These are phyloP conservation scores for Falco berigora DNA, from an alignment of 2,797 vertebrate genomes.

Conservation along the genomic window DNA sequence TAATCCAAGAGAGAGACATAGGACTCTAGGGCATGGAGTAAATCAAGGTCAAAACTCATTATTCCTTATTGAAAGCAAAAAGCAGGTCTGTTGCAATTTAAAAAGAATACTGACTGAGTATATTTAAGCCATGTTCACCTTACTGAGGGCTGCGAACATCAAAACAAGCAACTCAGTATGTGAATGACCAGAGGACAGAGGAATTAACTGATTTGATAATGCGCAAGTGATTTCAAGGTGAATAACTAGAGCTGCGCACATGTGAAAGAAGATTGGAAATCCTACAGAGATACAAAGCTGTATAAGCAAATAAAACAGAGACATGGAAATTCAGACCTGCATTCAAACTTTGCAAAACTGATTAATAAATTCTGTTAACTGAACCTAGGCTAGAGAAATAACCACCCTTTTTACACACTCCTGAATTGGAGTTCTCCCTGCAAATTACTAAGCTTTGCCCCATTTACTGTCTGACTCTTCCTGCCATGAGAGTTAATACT, in stretches of 20 bases:
- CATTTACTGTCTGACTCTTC: not conserved
- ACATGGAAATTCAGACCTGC: not conserved
- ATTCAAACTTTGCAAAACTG: not conserved
- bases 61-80: not conserved
- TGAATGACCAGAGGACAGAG: not conserved
- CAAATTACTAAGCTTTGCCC: not conserved
- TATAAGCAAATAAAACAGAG: not conserved
- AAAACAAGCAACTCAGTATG: not conserved
- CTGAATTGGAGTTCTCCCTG: not conserved
- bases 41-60: not conserved
- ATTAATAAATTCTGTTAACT: not conserved
- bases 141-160: not conserved
- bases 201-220: not conserved
- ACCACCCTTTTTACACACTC: not conserved
- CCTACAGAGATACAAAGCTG: not conserved
- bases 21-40: not conserved
- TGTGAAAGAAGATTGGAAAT: not conserved
- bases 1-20: not conserved
- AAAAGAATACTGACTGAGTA: not conserved
- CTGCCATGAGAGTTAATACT: not conserved
- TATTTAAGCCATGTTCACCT: not conserved
- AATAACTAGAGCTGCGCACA: not conserved
- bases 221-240: not conserved
- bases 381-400: not conserved
- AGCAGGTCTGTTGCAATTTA: not conserved